These are phyloP conservation scores for Acrobasis consociella DNA, from an alignment of 2,888 invertebrate genomes.

Conservation along the genomic window DNA sequence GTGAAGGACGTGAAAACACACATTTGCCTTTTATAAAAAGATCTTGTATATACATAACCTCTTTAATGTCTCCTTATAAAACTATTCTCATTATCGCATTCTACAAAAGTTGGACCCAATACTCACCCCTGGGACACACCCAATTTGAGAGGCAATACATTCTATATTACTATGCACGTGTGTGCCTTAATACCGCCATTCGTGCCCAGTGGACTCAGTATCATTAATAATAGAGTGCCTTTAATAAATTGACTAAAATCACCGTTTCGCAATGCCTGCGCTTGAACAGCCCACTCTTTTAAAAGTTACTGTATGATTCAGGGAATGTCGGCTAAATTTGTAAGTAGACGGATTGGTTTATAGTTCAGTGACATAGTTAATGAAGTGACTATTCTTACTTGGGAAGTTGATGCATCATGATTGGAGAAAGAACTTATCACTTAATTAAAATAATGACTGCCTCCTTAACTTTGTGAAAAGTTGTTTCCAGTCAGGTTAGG, in stretches of 20 bases:
- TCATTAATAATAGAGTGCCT: conserved; percentile 2
- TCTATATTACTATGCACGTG: neutral
- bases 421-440: neutral
- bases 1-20: too few relatives aligned
- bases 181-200: neutral
- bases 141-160: neutral
- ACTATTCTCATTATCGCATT: too few relatives aligned
- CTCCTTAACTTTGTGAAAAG: too few relatives aligned
- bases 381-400: neutral
- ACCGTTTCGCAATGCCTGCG: conserved; percentile 6
- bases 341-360: neutral
- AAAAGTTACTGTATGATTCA: neutral
- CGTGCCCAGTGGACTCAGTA: conserved; percentile 1
- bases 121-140: neutral
- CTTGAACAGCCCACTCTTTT: neutral
- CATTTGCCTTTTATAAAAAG: too few relatives aligned
- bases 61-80: too few relatives aligned
- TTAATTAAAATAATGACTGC: neutral
- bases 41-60: too few relatives aligned
- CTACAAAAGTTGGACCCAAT: neutral
- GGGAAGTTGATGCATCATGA: too few relatives aligned
- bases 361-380: conserved; percentile 1
- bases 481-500: too few relatives aligned
- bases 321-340: neutral
- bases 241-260: conserved; percentile 10